Conservation (phyloP, 2,113 vertebrate genomes). For the Lepus americanus region DNA sequence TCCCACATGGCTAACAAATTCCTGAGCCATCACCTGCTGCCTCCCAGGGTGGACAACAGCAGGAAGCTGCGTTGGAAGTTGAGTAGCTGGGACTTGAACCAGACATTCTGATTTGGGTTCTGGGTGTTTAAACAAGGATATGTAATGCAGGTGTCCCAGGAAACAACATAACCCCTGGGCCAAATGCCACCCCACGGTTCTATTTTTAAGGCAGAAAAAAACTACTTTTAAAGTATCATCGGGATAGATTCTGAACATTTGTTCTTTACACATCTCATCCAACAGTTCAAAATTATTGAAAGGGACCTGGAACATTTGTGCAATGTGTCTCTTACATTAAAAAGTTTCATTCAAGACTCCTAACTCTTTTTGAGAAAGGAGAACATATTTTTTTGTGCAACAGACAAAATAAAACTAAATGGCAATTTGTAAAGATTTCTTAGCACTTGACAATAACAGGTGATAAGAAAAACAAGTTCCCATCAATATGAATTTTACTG, state of each 20-base stretch:
- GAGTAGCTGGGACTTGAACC: no score
- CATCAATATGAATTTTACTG: background rate
- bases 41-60: no score
- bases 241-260: background rate
- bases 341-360: background rate
- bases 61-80: no score
- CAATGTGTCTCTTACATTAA: background rate
- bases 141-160: no score
- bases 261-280: background rate
- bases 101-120: no score
- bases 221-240: background rate
- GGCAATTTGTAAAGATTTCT: background rate
- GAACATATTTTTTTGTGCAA: background rate
- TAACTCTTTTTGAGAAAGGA: conserved; percentile 1
- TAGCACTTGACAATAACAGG: background rate
- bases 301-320: background rate
- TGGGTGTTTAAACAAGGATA: no score
- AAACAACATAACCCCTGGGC: no score
- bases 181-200: background rate
- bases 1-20: no score
- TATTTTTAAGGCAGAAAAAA: background rate
- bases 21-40: no score
- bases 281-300: background rate
- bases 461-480: conserved; percentile 3
- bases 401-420: background rate